phyloP scores from a whole-genome alignment of 2,888 invertebrate genomes.

The Nycteola revayana region DNA sequence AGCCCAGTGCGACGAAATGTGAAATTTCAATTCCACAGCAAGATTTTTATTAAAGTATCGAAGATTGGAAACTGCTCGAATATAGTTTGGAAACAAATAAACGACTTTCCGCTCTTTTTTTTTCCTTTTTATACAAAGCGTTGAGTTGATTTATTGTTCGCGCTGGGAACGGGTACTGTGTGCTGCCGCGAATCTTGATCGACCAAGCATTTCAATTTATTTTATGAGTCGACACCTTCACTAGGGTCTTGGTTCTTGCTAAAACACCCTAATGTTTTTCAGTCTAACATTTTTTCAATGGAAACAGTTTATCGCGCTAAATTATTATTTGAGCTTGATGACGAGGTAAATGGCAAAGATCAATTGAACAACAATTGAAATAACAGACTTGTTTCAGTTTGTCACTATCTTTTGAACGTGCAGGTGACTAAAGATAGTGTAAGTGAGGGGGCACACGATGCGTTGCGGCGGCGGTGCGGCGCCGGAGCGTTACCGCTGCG shows the following conservation, averaged over 20 bases:
- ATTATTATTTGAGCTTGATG: too few species aligned
- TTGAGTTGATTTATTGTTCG: slow-evolving; percentile 73
- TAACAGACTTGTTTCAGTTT: too few species aligned
- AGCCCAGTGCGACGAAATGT: slow-evolving; percentile 53
- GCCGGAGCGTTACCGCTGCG: too few species aligned
- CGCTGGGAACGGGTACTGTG: slow-evolving; percentile 56
- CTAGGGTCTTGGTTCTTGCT: slow-evolving; percentile 44
- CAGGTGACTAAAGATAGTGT: too few species aligned
- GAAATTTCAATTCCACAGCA: slow-evolving; percentile 67
- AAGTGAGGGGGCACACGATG: too few species aligned
- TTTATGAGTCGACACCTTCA: slow-evolving; percentile 72
- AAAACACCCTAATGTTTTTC: slow-evolving; percentile 44
- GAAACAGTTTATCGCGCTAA: slow-evolving; percentile 33
- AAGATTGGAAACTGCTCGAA: slow-evolving; percentile 57
- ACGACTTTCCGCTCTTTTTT: slow-evolving; percentile 66
- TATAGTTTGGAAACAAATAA: slow-evolving; percentile 79
- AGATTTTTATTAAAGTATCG: slow-evolving; percentile 64
- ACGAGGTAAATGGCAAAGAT: too few species aligned
- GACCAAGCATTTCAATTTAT: slow-evolving; percentile 76
- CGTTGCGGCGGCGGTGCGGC: too few species aligned
- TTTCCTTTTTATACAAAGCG: slow-evolving; percentile 70
- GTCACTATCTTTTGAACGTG: too few species aligned
- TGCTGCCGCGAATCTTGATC: slow-evolving; percentile 70
- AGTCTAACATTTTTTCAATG: slow-evolving; percentile 40
- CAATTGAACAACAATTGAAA: too few species aligned